These are phyloP conservation scores for Ichneumon xanthorius DNA, from an alignment of 2,888 invertebrate species.

Conservation along the genomic window DNA sequence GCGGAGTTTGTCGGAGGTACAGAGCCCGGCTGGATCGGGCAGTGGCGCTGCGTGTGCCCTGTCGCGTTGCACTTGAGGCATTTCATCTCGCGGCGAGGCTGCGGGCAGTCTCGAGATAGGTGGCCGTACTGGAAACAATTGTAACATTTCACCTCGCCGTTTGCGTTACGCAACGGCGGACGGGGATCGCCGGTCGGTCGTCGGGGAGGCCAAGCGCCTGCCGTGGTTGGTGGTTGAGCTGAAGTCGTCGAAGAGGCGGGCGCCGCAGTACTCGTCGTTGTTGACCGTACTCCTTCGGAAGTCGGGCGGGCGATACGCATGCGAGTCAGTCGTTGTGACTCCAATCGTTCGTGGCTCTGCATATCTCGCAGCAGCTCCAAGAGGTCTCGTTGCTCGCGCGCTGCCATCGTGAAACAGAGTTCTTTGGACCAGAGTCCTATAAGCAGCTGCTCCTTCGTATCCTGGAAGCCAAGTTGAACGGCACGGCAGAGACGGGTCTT, in stretches of 20 bases:
- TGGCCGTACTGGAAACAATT: constrained; percentile 41
- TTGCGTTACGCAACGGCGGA: constrained; percentile 6
- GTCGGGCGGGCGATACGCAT: neutral
- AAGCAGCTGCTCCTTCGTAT: no score
- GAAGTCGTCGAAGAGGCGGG: no score
- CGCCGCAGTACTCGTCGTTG: neutral
- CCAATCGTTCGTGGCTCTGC: neutral
- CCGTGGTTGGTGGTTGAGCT: neutral
- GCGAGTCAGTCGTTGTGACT: neutral
- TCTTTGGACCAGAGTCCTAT: constrained; percentile 34
- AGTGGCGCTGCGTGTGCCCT: constrained; percentile 34
- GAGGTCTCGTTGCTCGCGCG: constrained; percentile 4
- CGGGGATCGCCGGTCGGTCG: constrained; percentile 5
- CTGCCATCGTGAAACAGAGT: constrained; percentile 12
- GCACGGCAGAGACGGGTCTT: no score
- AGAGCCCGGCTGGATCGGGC: neutral
- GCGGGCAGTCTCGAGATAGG: constrained; percentile 25
- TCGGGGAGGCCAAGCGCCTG: neutral
- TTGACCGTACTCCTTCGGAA: neutral
- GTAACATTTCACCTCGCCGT: constrained; percentile 18
- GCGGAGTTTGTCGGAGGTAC: no score
- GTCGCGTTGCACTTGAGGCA: constrained; percentile 13
- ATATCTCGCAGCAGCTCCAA: constrained; percentile 18
- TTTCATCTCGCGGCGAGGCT: constrained; percentile 30
- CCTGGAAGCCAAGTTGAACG: no score